Conservation (phyloP, 2,888 invertebrate species). For the Melinopterus prodromus region DNA sequence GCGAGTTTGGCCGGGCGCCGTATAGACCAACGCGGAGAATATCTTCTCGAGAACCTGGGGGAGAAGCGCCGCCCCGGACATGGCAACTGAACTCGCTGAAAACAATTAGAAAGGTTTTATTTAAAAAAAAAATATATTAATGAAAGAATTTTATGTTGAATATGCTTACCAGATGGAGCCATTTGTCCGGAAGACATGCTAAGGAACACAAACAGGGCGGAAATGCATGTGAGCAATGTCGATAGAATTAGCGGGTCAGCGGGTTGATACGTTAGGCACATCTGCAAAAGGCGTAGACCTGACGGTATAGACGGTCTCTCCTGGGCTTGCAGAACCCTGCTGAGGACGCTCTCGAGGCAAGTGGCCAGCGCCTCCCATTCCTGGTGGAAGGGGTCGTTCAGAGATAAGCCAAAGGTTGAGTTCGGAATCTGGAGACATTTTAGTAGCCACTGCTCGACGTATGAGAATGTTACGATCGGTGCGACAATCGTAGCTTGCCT, state of each 20-base stretch:
- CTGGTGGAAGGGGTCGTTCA: slow-evolving; percentile 74
- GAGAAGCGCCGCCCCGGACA: slow-evolving; percentile 72
- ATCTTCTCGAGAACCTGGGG: slow-evolving; percentile 89
- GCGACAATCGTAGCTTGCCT: slow-evolving; percentile 82
- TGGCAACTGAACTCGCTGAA: slow-evolving; percentile 65
- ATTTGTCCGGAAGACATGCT: slow-evolving; percentile 87
- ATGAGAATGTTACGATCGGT: slow-evolving; percentile 83
- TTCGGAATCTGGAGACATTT: slow-evolving; percentile 70
- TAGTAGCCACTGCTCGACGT: slow-evolving; percentile 84
- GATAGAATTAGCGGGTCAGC: slow-evolving; percentile 84
- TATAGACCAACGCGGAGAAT: slow-evolving; percentile 83
- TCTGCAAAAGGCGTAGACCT: slow-evolving; percentile 79
- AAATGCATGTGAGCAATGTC: slow-evolving; percentile 87
- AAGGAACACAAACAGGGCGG: slow-evolving; percentile 89
- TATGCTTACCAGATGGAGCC: slow-evolving; percentile 60
- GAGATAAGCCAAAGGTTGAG: slow-evolving; percentile 55
- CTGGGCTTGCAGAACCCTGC: slow-evolving; percentile 75
- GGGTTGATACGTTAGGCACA: slow-evolving; percentile 79
- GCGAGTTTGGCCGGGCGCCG: slow-evolving; percentile 70
- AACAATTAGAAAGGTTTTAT: slow-evolving; percentile 25
- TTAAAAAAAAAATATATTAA: slow-evolving; percentile 10
- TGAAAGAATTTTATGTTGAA: too few relatives aligned
- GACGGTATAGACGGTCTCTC: slow-evolving; percentile 79
- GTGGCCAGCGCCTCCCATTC: slow-evolving; percentile 86
- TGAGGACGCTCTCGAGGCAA: slow-evolving; percentile 84